These are phyloP conservation scores for Heliocidaris erythrogramma DNA, from an alignment of 35 echinoderm and acorn worm species.

Conservation along the genomic window DNA sequence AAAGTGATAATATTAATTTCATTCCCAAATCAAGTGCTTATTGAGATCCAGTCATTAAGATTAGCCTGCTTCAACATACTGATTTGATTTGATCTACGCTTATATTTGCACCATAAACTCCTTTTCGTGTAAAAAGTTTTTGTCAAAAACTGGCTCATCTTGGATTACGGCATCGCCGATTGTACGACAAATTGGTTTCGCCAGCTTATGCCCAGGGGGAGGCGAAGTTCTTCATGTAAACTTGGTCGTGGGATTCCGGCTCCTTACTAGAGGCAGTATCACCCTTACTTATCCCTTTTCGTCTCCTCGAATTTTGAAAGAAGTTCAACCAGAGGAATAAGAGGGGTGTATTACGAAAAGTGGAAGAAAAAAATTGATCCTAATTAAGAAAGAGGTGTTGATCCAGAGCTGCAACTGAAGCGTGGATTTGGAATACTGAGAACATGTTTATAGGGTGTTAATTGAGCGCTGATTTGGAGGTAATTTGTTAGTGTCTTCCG, in stretches of 20 bases:
- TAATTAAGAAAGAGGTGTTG: neutral
- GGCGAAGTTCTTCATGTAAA: neutral
- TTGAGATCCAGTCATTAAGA: no score
- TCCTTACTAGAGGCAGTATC: neutral
- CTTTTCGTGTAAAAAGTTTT: neutral
- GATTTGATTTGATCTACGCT: neutral
- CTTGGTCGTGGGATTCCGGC: neutral
- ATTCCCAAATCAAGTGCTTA: no score
- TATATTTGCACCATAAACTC: neutral
- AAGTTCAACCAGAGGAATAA: neutral
- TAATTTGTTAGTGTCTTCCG: neutral
- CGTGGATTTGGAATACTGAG: neutral
- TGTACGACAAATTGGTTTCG: constrained; percentile 33
- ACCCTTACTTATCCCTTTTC: neutral
- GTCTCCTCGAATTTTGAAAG: neutral
- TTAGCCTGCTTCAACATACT: neutral
- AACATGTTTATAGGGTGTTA: neutral
- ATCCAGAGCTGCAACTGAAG: neutral
- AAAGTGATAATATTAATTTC: no score
- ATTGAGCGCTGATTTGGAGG: neutral
- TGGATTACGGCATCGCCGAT: neutral
- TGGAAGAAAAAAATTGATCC: neutral
- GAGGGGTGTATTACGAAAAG: neutral
- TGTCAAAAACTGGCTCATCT: neutral
- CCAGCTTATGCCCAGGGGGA: neutral